A percentile compares a stretch with the other conserved stretches of the same genome.
phyloP scores from a whole-genome alignment of 2,113 vertebrate species.

The Petrocephalus microphthalmus region DNA sequence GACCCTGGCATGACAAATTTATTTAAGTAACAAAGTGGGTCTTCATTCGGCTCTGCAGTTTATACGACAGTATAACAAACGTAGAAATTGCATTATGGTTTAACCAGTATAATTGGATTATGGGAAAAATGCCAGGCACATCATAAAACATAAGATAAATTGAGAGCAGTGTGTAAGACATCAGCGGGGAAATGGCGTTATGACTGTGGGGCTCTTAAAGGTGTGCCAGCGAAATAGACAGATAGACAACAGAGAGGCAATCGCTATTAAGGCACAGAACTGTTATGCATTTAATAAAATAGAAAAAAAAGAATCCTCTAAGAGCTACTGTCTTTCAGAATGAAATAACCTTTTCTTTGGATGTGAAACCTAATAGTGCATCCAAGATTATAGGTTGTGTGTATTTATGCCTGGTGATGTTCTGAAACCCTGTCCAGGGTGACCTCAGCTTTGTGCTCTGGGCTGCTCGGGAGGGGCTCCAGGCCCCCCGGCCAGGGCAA shows the following conservation, averaged over 20 bases:
- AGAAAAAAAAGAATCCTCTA: background rate
- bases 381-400: background rate
- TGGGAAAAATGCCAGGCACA: constrained; percentile 40
- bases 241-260: background rate
- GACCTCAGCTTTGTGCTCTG: background rate
- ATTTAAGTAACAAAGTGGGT: constrained; percentile 50
- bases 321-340: background rate
- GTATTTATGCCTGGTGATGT: background rate
- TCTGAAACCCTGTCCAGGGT: background rate
- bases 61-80: constrained; percentile 61
- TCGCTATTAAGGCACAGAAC: background rate
- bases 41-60: constrained; percentile 44
- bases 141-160: constrained; percentile 61
- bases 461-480: background rate
- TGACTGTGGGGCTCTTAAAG: constrained; percentile 28
- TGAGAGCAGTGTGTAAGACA: constrained; percentile 55
- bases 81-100: constrained; percentile 61
- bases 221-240: background rate
- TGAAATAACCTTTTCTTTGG: background rate
- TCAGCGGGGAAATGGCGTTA: constrained; percentile 41
- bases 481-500: background rate
- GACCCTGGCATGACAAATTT: constrained; percentile 44
- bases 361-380: background rate
- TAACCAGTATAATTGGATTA: constrained; percentile 54
- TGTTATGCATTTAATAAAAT: background rate